Evolutionary conservation across 2,113 vertebrate genomes (phyloP), one percentile per base, ranked within the genome.

Genomic region (Crotalus horridus): DNA sequence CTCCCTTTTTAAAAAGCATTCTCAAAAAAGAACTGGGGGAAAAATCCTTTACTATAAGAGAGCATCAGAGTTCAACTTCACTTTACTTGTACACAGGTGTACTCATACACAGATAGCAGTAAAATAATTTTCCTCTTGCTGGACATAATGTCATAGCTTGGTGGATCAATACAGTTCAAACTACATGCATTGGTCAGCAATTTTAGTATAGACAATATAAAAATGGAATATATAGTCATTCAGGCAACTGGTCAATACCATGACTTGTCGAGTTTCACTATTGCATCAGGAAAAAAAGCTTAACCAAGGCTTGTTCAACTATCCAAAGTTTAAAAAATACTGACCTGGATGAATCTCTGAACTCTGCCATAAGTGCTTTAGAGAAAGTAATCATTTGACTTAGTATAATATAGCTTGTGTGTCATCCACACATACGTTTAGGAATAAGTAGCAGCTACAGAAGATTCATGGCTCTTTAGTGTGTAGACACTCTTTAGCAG

Each of bases 111-210:
- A 21, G n/a, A 85, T 91, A 90, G 1, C 9, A 88, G 39, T 46
- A 93, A 21, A 95, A 91, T 43, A 12, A 29, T 85, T 4, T 90
- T 95, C 88, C 94, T 94, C 87, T 88, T 81, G 43, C 69, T 92
- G 91, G 69, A 10, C 24, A 89, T 90, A 90, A 93, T 33, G 26
- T n/a, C 89, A 59, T 69, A 95, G 85, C 91, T 95, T 95, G 21
- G 17, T 64, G 64, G 48, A 94, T 92, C 90, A 94, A 92, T 95
- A 0, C 88, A 93, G 92, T 95, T 15, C 8, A 85, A 48, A 53
- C 90, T 91, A 39, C 43, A 15, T 94, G 89, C 69, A 64, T 48
- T 87, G 59, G 74, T 48, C 46, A 92, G 48, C 55, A 93, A 61
- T 51, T 21, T 20, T 1, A 64, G 86, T 86, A 51, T 86, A 55